phyloP scores from a whole-genome alignment of 2,113 vertebrate species.

The Dipodomys merriami region DNA sequence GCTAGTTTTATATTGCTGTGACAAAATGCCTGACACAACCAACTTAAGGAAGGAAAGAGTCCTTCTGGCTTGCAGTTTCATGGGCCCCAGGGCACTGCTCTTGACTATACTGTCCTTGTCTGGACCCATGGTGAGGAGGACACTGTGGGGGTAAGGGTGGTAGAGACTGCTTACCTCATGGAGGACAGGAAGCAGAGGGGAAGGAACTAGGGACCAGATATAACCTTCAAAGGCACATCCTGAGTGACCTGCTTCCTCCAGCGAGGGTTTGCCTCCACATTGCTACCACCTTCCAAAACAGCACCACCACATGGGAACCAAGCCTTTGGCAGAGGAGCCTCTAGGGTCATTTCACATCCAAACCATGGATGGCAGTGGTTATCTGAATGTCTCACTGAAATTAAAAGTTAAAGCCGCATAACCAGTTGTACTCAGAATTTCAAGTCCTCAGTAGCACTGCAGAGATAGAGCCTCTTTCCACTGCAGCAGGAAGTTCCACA shows the following conservation, averaged over 20 bases:
- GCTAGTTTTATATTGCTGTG: not conserved
- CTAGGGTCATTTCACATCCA: not conserved
- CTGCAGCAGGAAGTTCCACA: not conserved
- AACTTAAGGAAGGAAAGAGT: not conserved
- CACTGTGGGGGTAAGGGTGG: not conserved
- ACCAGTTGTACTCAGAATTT: not conserved
- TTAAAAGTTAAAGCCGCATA: not conserved
- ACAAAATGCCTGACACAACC: not conserved
- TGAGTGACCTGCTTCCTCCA: not conserved
- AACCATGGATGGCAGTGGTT: not conserved
- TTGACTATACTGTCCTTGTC: not conserved
- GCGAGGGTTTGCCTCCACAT: not conserved
- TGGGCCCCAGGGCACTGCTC: not conserved
- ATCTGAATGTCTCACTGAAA: not conserved
- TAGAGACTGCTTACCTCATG: not conserved
- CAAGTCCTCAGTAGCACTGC: not conserved
- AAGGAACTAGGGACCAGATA: not conserved
- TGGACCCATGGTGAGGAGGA: not conserved
- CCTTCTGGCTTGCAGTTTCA: not conserved
- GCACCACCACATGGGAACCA: not conserved
- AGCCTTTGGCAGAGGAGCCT: not conserved
- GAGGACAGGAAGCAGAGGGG: not conserved
- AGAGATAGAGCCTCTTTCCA: too few relatives aligned
- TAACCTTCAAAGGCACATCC: not conserved
- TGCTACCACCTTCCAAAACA: not conserved